Conservation (phyloP, 2,113 vertebrate species). For the Nematolebias whitei region DNA sequence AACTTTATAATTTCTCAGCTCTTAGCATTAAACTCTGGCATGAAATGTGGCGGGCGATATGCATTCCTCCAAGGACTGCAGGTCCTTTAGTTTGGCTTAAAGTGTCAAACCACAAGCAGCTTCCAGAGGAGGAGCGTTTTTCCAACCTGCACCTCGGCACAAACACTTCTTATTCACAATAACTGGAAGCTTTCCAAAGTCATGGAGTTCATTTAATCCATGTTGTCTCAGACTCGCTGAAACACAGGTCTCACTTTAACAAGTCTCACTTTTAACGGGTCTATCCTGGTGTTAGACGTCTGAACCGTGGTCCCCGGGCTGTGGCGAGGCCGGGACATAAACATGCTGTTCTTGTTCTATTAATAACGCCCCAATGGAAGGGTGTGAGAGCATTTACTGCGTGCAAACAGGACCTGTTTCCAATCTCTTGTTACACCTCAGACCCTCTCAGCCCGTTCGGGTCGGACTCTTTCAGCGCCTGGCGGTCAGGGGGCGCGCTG, state of each 20-base stretch:
- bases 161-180: slow-evolving; percentile 35
- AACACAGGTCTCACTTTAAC: slow-evolving; percentile 55
- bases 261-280: slow-evolving; percentile 61
- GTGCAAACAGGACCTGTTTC: slow-evolving; percentile 52
- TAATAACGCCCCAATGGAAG: slow-evolving; percentile 68
- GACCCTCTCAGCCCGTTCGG: slow-evolving; percentile 48
- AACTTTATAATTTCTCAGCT: no score
- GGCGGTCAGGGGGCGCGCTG: slow-evolving; percentile 39
- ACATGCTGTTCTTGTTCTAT: slow-evolving; percentile 68
- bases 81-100: slow-evolving; percentile 8
- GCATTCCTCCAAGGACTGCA: no score
- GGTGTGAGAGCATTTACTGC: slow-evolving; percentile 57
- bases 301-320: slow-evolving; percentile 56
- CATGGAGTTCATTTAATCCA: no score
- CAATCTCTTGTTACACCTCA: slow-evolving; percentile 62
- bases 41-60: no score
- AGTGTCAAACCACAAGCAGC: slow-evolving; percentile 33
- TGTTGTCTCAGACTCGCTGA: no score
- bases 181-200: slow-evolving; percentile 29
- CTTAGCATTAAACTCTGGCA: no score
- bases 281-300: slow-evolving; percentile 64
- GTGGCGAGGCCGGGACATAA: slow-evolving; percentile 30
- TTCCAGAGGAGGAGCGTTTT: slow-evolving; percentile 19
- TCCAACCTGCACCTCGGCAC: slow-evolving; percentile 31
- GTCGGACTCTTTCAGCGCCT: slow-evolving; percentile 32